Evolutionary conservation across 2,888 invertebrate genomes (phyloP).

Genomic region (Pterobdella sp.): DNA sequence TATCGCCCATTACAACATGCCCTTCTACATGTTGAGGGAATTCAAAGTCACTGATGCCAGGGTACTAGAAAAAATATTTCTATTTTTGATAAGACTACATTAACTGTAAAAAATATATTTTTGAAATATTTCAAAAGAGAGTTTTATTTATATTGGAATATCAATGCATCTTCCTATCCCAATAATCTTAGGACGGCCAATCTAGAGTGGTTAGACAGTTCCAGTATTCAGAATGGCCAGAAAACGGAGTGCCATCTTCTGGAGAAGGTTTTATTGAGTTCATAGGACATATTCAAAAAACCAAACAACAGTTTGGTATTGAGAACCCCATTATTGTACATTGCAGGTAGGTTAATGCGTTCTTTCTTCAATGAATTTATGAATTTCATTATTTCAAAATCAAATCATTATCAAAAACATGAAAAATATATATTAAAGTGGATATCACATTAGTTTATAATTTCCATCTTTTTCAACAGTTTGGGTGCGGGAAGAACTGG

Average conservation of each 20-base stretch:
- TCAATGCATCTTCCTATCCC: neutral
- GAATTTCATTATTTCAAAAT: no score
- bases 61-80: neutral
- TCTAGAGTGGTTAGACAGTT: conserved; percentile 30
- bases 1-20: conserved; percentile 27
- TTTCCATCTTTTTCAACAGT: no score
- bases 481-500: conserved; percentile 17
- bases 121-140: neutral
- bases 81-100: neutral
- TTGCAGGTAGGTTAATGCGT: conserved; percentile 19
- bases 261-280: conserved; percentile 32
- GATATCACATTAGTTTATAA: no score
- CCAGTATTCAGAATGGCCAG: conserved; percentile 32
- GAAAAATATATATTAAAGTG: no score
- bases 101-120: neutral
- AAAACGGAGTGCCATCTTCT: conserved; percentile 28
- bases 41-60: conserved; percentile 28
- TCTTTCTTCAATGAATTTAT: no score
- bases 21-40: conserved; percentile 24
- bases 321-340: conserved; percentile 30
- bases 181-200: conserved; percentile 31
- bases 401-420: no score
- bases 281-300: conserved; percentile 32
- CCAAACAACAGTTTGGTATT: conserved; percentile 30
- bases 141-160: neutral